These are phyloP conservation scores for Mus caroli DNA, from an alignment of 2,797 vertebrate species.

Conservation along the genomic window DNA sequence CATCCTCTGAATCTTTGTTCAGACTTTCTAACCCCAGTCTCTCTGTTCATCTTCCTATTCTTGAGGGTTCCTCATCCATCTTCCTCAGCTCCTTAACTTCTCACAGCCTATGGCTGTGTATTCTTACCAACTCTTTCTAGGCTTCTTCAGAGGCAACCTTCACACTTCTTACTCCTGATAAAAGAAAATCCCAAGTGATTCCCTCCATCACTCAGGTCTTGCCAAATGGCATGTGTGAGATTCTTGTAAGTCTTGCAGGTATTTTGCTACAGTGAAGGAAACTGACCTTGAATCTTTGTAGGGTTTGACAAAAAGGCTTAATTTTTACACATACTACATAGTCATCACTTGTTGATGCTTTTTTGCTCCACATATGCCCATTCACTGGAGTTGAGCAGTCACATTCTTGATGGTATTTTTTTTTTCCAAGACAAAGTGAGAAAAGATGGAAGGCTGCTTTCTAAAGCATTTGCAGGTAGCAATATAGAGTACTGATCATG, in stretches of 20 bases:
- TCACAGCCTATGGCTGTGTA: not conserved
- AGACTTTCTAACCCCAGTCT: not conserved
- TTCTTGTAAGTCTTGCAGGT: not conserved
- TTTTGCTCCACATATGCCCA: not conserved
- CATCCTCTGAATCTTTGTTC: too few species aligned
- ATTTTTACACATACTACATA: accelerated
- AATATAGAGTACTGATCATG: not conserved
- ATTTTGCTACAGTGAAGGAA: not conserved
- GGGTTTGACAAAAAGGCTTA: not conserved
- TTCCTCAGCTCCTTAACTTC: not conserved
- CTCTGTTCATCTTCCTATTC: not conserved
- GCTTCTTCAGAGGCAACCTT: not conserved
- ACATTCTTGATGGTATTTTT: not conserved
- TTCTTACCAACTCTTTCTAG: not conserved
- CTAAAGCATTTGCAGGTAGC: not conserved
- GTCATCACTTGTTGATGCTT: not conserved
- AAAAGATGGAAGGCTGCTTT: not conserved
- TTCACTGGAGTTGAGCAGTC: not conserved
- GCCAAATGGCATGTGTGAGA: not conserved
- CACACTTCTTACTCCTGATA: not conserved
- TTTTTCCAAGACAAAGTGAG: not conserved
- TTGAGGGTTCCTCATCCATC: not conserved
- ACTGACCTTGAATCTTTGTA: not conserved
- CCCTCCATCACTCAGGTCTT: not conserved
- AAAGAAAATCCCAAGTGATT: not conserved